Percentiles rank a stretch among this genome's conserved stretches.
These are phyloP conservation scores for Lucinisca nassula DNA, from an alignment of 2,888 invertebrate species.

Conservation along the genomic window DNA sequence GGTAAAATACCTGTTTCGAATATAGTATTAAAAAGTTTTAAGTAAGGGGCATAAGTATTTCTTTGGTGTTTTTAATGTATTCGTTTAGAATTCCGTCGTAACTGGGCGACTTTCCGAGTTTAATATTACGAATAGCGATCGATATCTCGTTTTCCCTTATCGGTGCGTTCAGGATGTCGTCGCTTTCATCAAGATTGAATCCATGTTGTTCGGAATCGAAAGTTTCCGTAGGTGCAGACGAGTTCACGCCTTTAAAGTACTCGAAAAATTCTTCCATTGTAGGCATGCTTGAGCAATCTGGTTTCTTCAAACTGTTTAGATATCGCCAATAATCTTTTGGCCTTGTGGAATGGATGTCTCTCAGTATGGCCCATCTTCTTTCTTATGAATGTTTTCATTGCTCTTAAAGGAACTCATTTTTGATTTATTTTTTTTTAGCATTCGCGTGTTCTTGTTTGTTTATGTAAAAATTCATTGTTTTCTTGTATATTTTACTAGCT, in stretches of 20 bases:
- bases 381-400: no score
- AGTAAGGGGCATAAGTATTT: background rate
- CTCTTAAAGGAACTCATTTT: no score
- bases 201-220: background rate
- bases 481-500: background rate
- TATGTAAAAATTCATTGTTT: background rate
- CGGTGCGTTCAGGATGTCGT: background rate
- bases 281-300: background rate
- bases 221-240: background rate
- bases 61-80: background rate
- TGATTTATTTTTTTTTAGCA: no score
- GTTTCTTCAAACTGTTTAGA: background rate
- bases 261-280: background rate
- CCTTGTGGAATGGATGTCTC: background rate
- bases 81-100: background rate
- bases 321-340: background rate
- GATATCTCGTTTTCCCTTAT: background rate
- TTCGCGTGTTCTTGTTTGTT: background rate
- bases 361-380: no score
- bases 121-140: background rate
- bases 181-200: background rate
- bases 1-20: slow-evolving; percentile 22
- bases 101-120: background rate
- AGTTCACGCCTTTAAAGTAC: background rate
- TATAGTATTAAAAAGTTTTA: slow-evolving; percentile 26